Base-by-base conservation (phyloP, 2,797 vertebrate genomes). In the Crocidura indochinensis region DNA sequence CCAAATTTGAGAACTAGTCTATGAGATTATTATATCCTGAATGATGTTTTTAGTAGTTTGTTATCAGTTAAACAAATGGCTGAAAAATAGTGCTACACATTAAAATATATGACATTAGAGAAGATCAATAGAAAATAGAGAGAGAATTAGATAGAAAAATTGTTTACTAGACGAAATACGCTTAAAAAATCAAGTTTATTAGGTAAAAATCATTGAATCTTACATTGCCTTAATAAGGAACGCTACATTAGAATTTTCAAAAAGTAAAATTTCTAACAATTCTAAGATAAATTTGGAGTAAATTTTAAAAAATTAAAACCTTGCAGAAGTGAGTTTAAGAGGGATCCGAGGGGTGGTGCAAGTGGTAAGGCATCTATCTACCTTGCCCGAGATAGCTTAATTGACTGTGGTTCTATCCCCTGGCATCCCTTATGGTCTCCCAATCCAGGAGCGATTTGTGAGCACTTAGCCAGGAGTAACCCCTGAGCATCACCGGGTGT, bases 1-100 rank as follows among this genome's bases (percentile, higher is more conserved):
- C 67, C 15, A 24, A 84, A 80, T 88, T n/a, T 15, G 51, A 17
- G 2, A 85, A 5, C 14, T 51, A 62, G 56, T 86, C 20, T 53
- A 22, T 72, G 22, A 77, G 31, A 6, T 78, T 24, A 82, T n/a
- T 27, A 26, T 7, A 51, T 29, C 26, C 6, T 5, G 38, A 38
- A 38, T 38, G 38, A 38, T 38, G 38, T 38, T 85, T 20, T 75
- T 12, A 10, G 14, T 10, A 62, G 29, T 86, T 62, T 31, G 44
- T 60, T 1, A 77, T 64, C 46, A 24, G 20, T 47, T 14, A n/a
- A n/a, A n/a, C 27, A 71, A 75, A 80, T 22, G 6, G 2, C 6
- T 27, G 49, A 72, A 29, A 93, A 83, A 22, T 87, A 11, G 82
- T 29, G 20, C 38, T 27, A 92, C 19, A 8, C 10, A 67, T 79